These are phyloP conservation scores for Silurus asotus DNA, from an alignment of 2,113 vertebrate species.

Conservation along the genomic window DNA sequence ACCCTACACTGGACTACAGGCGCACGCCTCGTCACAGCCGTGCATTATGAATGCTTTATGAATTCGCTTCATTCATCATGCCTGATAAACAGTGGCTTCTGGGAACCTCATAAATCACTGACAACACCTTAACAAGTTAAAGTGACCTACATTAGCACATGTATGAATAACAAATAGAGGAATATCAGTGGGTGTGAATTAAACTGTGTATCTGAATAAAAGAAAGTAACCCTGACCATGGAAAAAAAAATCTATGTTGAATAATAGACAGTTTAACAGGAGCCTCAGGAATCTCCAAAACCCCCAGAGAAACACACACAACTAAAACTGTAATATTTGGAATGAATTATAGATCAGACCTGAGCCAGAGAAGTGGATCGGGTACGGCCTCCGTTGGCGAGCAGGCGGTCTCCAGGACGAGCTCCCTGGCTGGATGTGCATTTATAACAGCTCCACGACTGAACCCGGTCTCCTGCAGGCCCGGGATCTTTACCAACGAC, in stretches of 20 bases:
- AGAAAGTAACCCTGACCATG: not conserved
- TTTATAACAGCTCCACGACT: conserved; percentile 90
- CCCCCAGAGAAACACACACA: not conserved
- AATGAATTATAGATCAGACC: conserved; percentile 67
- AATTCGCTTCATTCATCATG: conserved; percentile 6
- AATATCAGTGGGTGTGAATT: conserved; percentile 11
- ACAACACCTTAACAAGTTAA: conserved; percentile 12
- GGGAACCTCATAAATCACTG: conserved; percentile 27
- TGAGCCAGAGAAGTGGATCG: conserved; percentile 77
- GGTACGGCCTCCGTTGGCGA: conserved; percentile 67
- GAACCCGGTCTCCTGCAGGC: conserved; percentile 64
- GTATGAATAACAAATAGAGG: conserved; percentile 22
- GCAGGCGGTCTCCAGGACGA: conserved; percentile 68
- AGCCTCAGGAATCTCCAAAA: not conserved
- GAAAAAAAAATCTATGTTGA: not conserved
- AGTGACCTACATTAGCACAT: conserved; percentile 3
- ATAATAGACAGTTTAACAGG: not conserved
- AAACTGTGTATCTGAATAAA: not conserved
- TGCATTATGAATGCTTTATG: not conserved
- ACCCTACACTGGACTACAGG: not conserved
- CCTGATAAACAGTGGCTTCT: not conserved
- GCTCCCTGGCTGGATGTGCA: conserved; percentile 84
- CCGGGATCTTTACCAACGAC: conserved; percentile 59
- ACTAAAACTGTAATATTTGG: not conserved
- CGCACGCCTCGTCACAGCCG: not conserved